Evolutionary conservation across 2,888 invertebrate genomes (phyloP).

Genomic region (Eristalis tenax): DNA sequence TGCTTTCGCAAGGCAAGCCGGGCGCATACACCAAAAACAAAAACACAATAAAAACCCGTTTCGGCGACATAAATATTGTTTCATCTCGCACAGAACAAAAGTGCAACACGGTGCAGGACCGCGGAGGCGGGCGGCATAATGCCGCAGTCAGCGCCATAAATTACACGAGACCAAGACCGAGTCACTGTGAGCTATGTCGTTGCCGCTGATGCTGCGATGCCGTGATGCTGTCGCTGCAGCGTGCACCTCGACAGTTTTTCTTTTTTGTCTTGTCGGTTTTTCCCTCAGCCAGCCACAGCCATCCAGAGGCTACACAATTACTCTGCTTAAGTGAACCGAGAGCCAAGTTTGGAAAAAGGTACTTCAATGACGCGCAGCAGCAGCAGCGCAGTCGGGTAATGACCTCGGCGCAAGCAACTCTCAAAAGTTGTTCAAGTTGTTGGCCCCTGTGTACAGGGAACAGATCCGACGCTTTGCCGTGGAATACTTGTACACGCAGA

Average conservation of each 20-base stretch:
- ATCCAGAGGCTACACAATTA: conserved; percentile 66
- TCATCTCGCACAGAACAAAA: conserved; percentile 59
- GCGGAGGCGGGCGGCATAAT: background rate
- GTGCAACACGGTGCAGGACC: conserved; percentile 23
- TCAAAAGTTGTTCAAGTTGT: conserved; percentile 68
- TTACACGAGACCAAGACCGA: conserved; percentile 68
- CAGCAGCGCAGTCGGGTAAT: conserved; percentile 61
- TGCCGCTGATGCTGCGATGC: conserved; percentile 29
- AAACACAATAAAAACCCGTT: conserved; percentile 58
- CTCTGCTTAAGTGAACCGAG: conserved; percentile 65
- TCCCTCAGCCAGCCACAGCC: conserved; percentile 57
- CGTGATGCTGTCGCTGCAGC: conserved; percentile 21
- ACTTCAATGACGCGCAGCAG: conserved; percentile 59
- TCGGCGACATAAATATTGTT: conserved; percentile 71
- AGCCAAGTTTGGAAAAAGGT: conserved; percentile 70
- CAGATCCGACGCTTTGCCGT: conserved; percentile 33
- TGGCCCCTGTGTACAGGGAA: conserved; percentile 47
- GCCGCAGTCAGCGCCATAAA: conserved; percentile 57
- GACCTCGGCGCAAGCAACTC: conserved; percentile 66
- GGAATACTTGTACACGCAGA: conserved; percentile 4
- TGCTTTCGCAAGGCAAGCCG: conserved; percentile 37
- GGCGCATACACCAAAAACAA: conserved; percentile 33
- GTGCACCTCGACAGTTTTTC: conserved; percentile 23
- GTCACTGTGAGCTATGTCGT: conserved; percentile 64
- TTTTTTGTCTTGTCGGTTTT: conserved; percentile 31